phyloP scores from a whole-genome alignment of 1,140 invertebrate genomes.

The Subanguina moxae region DNA sequence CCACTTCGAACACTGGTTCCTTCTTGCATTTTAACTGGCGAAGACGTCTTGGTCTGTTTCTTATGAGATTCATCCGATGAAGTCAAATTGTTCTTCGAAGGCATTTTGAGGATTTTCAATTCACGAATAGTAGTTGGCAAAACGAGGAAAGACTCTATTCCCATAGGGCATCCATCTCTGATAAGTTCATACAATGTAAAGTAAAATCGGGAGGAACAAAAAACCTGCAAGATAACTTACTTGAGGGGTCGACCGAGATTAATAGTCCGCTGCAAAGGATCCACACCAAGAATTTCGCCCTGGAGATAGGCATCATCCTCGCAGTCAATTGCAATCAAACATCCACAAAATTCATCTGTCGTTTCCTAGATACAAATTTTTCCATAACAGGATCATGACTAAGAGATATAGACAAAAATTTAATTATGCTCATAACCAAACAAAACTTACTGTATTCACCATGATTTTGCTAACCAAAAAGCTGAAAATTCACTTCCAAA shows the following conservation, averaged over 20 bases:
- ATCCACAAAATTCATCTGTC: constrained; percentile 4
- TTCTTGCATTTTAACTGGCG: too few species aligned
- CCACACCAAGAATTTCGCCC: constrained; percentile 1
- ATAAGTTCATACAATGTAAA: background rate
- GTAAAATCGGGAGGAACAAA: background rate
- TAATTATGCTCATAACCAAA: too few species aligned
- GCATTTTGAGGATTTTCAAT: constrained; percentile 6
- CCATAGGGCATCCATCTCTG: constrained; percentile 5
- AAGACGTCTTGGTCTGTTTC: too few species aligned
- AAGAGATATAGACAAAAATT: too few species aligned
- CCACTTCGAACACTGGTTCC: too few species aligned
- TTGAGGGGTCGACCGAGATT: background rate
- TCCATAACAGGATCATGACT: too few species aligned
- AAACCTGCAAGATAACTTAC: background rate
- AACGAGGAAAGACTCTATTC: background rate
- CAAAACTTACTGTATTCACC: background rate
- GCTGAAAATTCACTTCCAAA: background rate
- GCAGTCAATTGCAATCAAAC: constrained; percentile 2
- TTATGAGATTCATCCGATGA: too few species aligned
- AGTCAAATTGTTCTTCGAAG: background rate
- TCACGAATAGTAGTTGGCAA: background rate
- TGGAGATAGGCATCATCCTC: background rate
- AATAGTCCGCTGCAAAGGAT: background rate
- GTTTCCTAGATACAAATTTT: background rate
- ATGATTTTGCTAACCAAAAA: background rate